Conservation (phyloP, 2,797 vertebrate genomes). For the Pangasius larnaudii region DNA sequence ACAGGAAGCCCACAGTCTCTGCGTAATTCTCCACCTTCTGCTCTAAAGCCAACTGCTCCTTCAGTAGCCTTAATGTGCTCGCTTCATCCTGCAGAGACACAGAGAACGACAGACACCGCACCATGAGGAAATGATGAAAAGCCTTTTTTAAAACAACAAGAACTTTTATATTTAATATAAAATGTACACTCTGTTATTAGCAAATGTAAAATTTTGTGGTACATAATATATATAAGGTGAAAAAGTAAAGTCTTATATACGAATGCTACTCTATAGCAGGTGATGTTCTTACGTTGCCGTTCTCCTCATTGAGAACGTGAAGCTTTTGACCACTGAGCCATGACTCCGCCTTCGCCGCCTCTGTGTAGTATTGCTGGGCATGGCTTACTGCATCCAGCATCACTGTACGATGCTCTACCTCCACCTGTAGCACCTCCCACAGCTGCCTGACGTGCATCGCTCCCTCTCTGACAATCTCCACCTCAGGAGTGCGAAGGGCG, state of each 20-base stretch:
- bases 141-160: not conserved
- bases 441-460: constrained; percentile 78
- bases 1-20: constrained; percentile 87
- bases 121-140: not conserved
- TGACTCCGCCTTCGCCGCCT: constrained; percentile 88
- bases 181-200: not conserved
- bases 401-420: constrained; percentile 80
- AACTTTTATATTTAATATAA: too few relatives aligned
- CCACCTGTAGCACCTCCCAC: constrained; percentile 85
- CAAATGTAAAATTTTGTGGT: not conserved
- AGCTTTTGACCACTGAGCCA: constrained; percentile 94
- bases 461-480: constrained; percentile 81
- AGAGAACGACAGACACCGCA: not conserved
- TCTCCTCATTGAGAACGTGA: constrained; percentile 89
- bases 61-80: constrained; percentile 88
- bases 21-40: constrained; percentile 91
- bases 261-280: not conserved
- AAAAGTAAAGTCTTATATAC: not conserved
- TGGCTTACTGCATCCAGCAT: constrained; percentile 82
- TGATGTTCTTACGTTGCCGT: constrained; percentile 78
- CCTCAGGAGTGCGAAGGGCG: constrained; percentile 78
- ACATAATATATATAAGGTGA: not conserved
- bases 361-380: constrained; percentile 88
- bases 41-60: constrained; percentile 87
- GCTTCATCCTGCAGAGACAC: constrained; percentile 46